phyloP scores from a whole-genome alignment of 2,888 invertebrate genomes.

The Graphium colonna region DNA sequence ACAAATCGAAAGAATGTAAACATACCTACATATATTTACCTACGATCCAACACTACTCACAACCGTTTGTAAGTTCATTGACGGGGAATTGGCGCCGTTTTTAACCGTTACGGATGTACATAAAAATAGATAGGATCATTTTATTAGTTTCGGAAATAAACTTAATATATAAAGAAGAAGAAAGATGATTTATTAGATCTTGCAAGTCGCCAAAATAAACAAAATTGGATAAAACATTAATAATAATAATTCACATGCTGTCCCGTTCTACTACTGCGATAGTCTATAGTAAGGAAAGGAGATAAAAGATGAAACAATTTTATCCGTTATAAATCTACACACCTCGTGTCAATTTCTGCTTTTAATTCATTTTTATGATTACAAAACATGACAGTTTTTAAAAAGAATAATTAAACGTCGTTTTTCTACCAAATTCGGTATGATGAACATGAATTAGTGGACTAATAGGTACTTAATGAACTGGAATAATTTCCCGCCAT shows the following conservation, averaged over 20 bases:
- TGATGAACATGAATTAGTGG: neutral
- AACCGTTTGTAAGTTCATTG: constrained; percentile 45
- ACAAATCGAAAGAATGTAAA: constrained; percentile 16
- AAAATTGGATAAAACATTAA: constrained; percentile 27
- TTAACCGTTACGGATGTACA: constrained; percentile 23
- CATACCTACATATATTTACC: constrained; percentile 9
- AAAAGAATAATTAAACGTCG: neutral
- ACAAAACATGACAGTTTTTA: neutral
- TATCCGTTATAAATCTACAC: constrained; percentile 38
- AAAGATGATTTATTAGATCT: constrained; percentile 21
- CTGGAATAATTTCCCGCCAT: constrained; percentile 59
- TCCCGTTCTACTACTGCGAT: constrained; percentile 34
- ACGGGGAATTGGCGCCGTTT: constrained; percentile 49
- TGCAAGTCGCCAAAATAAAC: constrained; percentile 14
- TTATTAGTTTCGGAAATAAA: constrained; percentile 5
- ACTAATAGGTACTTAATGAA: constrained; percentile 24
- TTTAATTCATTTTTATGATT: neutral
- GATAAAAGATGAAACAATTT: constrained; percentile 41
- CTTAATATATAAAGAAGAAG: constrained; percentile 22
- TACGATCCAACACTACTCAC: constrained; percentile 28
- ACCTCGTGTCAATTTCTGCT: constrained; percentile 21
- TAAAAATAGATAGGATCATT: neutral
- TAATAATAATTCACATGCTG: constrained; percentile 41
- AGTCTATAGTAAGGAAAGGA: constrained; percentile 39
- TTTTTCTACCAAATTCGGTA: neutral